These are phyloP conservation scores for Chaetodon trifasciatus DNA, from an alignment of 2,797 vertebrate species.

Conservation along the genomic window DNA sequence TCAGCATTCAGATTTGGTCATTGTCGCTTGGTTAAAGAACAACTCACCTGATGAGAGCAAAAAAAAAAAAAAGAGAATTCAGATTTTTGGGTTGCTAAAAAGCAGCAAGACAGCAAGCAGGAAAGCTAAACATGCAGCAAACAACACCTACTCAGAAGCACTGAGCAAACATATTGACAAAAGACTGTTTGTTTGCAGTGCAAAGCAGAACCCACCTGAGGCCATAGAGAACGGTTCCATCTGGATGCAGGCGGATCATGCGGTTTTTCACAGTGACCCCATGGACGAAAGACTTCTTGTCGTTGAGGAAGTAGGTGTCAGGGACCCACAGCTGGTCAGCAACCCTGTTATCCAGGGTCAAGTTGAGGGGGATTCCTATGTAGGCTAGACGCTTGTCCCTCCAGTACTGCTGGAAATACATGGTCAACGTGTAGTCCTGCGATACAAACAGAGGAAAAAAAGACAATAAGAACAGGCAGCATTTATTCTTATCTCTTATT, in stretches of 20 bases:
- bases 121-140: neutral
- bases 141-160: neutral
- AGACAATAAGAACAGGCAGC: neutral
- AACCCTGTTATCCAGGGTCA: slow-evolving; percentile 94
- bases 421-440: slow-evolving; percentile 96
- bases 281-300: slow-evolving; percentile 97
- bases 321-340: slow-evolving; percentile 97
- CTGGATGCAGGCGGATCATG: slow-evolving; percentile 96
- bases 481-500: neutral
- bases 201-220: slow-evolving; percentile 87
- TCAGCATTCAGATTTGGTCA: neutral
- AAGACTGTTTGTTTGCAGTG: neutral
- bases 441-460: slow-evolving; percentile 9
- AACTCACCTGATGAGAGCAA: neutral
- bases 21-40: neutral
- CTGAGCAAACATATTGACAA: neutral
- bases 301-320: slow-evolving; percentile 96
- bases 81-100: neutral
- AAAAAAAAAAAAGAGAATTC: neutral
- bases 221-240: slow-evolving; percentile 94
- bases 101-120: neutral
- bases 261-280: slow-evolving; percentile 96
- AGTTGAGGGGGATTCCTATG: slow-evolving; percentile 92
- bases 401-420: slow-evolving; percentile 98
- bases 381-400: slow-evolving; percentile 95